Evolutionary conservation across 2,797 vertebrate species (phyloP).

Genomic region (Selene dorsalis): DNA sequence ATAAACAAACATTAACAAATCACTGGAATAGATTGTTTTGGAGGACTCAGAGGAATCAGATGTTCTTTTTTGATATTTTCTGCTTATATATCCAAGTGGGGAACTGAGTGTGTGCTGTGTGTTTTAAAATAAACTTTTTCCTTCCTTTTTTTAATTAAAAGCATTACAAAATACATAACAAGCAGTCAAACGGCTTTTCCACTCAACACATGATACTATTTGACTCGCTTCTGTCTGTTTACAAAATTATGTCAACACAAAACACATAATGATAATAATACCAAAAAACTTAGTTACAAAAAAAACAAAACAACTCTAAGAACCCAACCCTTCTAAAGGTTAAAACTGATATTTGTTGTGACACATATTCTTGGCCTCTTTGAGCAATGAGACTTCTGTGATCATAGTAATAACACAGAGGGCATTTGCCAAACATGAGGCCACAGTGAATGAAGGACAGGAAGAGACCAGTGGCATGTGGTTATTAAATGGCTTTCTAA

Average conservation of each 20-base stretch:
- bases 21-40: slow-evolving; percentile 24
- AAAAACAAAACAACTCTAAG: too few relatives aligned
- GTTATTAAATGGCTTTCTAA: slow-evolving; percentile 58
- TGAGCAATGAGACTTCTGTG: slow-evolving; percentile 8
- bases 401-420: slow-evolving; percentile 41
- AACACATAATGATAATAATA: not conserved
- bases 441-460: slow-evolving; percentile 41
- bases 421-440: slow-evolving; percentile 24
- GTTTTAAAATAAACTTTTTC: not conserved
- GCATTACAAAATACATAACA: not conserved
- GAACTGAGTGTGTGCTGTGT: not conserved
- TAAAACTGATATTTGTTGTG: slow-evolving; percentile 26
- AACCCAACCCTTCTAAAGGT: not conserved
- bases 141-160: not conserved
- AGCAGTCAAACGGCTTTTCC: not conserved
- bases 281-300: not conserved
- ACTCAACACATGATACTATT: not conserved
- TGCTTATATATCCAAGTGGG: not conserved
- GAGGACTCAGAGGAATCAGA: not conserved
- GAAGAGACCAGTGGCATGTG: slow-evolving; percentile 42
- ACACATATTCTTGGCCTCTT: slow-evolving; percentile 29
- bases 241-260: not conserved
- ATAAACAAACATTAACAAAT: slow-evolving; percentile 36
- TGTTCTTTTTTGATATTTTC: not conserved
- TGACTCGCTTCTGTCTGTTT: not conserved